Evolutionary conservation across 1,140 invertebrate genomes (phyloP), one percentile per base, ranked within the genome.

Genomic region (Brachionus koreanus): DNA sequence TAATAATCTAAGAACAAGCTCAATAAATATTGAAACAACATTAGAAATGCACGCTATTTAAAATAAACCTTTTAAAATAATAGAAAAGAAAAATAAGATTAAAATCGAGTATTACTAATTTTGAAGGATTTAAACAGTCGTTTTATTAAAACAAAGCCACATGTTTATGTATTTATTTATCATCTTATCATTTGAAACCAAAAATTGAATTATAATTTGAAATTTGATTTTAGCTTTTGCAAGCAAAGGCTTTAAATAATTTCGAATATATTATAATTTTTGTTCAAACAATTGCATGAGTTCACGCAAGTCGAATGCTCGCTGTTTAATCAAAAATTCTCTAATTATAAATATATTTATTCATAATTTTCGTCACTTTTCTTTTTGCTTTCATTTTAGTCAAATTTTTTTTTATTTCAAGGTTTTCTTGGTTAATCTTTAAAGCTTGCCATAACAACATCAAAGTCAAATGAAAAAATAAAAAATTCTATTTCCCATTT

Each of bases 331-430:
- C n/a, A 9, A 16, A 19, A 57, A 57, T 57, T 57, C 19, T 57
- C 7, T 16, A 57, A 57, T 57, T 57, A 57, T 57, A 57, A 42
- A 42, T 10, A 42, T 42, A 10, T 19, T 57, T 57, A 57, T 57
- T 57, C 49, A 57, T 57, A 57, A 57, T 57, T 57, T 57, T 57
- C 49, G 16, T 57, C 49, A 57, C 49, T 57, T 57, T 57, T 57
- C n/a, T 57, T 57, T 57, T 57, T 57, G 49, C 19, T 57, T 57
- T 57, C 49, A 57, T 57, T 57, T 57, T 57, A 19, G n/a, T 7
- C 7, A 16, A 57, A 52, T 16, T 57, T 57, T 19, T 57, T 57
- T 57, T 57, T 23, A 23, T 57, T 57, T 57, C 49, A 57, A 57
- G 49, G 49, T 57, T 57, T 57, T 57, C 49, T 19, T 57, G 19